Base-by-base conservation (phyloP, 1,140 invertebrate species). In the Lysiphlebus fabarum region DNA sequence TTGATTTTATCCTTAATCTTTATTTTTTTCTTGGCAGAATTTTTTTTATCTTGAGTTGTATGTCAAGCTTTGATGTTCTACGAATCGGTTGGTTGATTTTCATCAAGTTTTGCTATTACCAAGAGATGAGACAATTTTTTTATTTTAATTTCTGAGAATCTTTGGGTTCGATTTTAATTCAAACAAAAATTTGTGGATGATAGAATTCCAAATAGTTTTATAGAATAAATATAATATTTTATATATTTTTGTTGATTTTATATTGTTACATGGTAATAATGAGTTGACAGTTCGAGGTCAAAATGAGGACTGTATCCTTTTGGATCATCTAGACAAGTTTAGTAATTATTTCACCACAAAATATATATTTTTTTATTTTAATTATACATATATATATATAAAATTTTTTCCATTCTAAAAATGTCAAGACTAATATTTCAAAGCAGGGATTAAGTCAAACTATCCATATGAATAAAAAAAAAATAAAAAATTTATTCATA, bases 1-100 rank as follows among this genome's bases (percentile, higher is more conserved):
- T 33, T 1, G 26, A 45, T 45, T 36, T 34, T n/a, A 37, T 26
- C 33, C 42, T 47, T 17, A n/a, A n/a, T n/a, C n/a, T n/a, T n/a
- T n/a, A n/a, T 7, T 10, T 11, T 47, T 33, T 0, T 26, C 17
- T 4, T n/a, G 3, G 10, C 9, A 6, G 6, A 43, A 6, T n/a
- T 53, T 37, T 12, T 53, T 49, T 1, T 45, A 26, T 7, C 37
- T 14, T 9, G 36, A 38, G 9, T 55, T 59, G 8, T 12, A 26
- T 34, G 37, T 43, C 26, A 37, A 47, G 36, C 41, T 41, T 33
- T n/a, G 41, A 63, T 61, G 62, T 66, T 69, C 68, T 53, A 33
- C 65, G 65, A 68, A 68, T 65, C 58, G 54, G 53, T 59, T 62
- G 53, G 56, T 58, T 49, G 62, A 68, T 70, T 68, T 65, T 65